Conservation (phyloP, 1,140 invertebrate genomes). For the Drosophila dunni region DNA sequence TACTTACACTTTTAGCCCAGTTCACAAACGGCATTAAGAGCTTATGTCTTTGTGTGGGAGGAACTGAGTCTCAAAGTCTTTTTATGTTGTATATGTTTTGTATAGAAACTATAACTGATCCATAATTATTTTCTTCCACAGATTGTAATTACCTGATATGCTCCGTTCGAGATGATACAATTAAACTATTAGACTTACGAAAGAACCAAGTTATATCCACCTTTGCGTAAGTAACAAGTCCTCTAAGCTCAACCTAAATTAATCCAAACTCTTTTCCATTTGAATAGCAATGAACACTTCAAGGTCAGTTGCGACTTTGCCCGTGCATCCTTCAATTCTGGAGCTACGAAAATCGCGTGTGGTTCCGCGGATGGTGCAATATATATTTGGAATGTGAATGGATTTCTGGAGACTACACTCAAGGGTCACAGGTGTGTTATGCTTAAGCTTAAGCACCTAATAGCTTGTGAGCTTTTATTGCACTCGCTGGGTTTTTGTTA, state of each 20-base stretch:
- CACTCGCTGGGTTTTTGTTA: not conserved
- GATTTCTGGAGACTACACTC: conserved; percentile 92
- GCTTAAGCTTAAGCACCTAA: too few species aligned
- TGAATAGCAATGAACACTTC: conserved; percentile 94
- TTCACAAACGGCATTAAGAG: too few species aligned
- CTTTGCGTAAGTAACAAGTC: conserved; percentile 89
- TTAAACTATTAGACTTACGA: conserved; percentile 96
- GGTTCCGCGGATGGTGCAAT: conserved; percentile 96
- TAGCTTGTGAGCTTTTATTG: not conserved
- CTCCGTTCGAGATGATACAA: conserved; percentile 96
- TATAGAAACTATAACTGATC: not conserved
- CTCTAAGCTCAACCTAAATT: not conserved
- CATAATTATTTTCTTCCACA: conserved; percentile 84
- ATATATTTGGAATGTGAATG: conserved; percentile 95
- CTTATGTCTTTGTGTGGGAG: too few species aligned
- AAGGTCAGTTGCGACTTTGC: conserved; percentile 98
- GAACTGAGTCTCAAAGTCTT: too few species aligned
- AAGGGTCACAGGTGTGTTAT: conserved; percentile 94
- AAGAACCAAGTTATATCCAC: conserved; percentile 96
- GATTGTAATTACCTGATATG: conserved; percentile 95
- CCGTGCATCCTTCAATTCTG: conserved; percentile 95
- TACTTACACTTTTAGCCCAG: too few species aligned
- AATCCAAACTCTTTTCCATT: conserved; percentile 35
- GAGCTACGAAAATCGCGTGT: conserved; percentile 93
- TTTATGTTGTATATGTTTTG: not conserved